These are phyloP conservation scores for Cherax quadricarinatus DNA, from an alignment of 1,140 invertebrate genomes.

Conservation along the genomic window DNA sequence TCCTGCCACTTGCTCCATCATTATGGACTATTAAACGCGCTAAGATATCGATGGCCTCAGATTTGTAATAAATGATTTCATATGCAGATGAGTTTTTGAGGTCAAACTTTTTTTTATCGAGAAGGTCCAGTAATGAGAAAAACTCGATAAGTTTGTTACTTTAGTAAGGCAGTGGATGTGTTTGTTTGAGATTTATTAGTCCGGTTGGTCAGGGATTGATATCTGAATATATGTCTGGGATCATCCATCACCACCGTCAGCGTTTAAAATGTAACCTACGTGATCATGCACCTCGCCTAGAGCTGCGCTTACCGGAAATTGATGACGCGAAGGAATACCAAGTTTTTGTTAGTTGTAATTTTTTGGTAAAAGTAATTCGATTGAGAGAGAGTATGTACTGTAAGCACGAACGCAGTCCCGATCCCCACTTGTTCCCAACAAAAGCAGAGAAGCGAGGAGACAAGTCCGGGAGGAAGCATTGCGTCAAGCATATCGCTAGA, in stretches of 20 bases:
- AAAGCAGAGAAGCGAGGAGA: too few species aligned
- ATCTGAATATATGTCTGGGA: background rate
- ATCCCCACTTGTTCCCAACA: too few species aligned
- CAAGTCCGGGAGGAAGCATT: too few species aligned
- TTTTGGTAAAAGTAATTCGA: too few species aligned
- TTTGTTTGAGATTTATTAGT: background rate
- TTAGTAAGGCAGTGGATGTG: slow-evolving; percentile 10
- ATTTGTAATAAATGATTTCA: slow-evolving; percentile 18
- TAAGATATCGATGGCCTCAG: slow-evolving; percentile 33
- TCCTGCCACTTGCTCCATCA: slow-evolving; percentile 10
- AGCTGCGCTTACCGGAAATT: too few species aligned
- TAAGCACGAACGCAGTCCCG: too few species aligned
- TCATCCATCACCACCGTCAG: slow-evolving; percentile 10
- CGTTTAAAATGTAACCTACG: background rate
- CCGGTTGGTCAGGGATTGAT: background rate
- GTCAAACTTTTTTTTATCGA: background rate
- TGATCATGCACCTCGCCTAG: background rate
- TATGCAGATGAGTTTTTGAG: slow-evolving; percentile 5
- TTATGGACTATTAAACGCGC: slow-evolving; percentile 34
- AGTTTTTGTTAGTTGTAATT: too few species aligned
- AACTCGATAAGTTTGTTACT: slow-evolving; percentile 12
- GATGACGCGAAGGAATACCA: too few species aligned
- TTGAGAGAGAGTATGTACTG: too few species aligned
- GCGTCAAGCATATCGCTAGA: too few species aligned
- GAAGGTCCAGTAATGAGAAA: background rate